Evolutionary conservation across 1,140 invertebrate species (phyloP), one percentile per base, ranked within the genome.

Genomic region (Hestina assimilis): DNA sequence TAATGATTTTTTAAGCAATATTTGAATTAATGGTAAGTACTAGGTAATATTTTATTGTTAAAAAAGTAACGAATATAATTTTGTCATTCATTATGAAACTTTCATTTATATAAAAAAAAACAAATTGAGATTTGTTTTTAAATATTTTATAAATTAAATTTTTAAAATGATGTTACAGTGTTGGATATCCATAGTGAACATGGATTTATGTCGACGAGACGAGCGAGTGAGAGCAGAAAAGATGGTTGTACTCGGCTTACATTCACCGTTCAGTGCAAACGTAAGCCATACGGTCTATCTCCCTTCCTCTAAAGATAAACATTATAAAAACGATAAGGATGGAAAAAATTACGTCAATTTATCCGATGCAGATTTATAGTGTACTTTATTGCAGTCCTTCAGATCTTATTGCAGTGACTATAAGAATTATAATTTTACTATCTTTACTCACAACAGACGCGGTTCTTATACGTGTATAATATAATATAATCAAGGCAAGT

Each of bases 211-310:
- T 56, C 66, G 48, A 45, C 60, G 70, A 83, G 78, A 80, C 76
- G 63, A 73, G 64, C 65, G 68, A 74, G 74, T 66, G 75, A 83
- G 76, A 76, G 83, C 67, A 83, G 77, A 69, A 76, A 79, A 82
- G 78, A 84, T 83, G 80, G 81, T 83, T 75, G 75, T 61, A 69
- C 66, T 63, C 81, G 81, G 79, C 84, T 81, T 86, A 87, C 84
- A 86, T 86, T 87, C 75, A 82, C 83, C 72, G 72, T 82, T 72
- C 79, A 75, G 75, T 73, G 70, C 69, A 69, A 45, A 73, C 77
- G 76, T 76, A 79, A 63, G 68, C 67, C 58, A 55, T 11, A 14
- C 31, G 26, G 63, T 55, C 15, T n/a, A n/a, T 78, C 81, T 62
- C 71, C 38, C 50, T 54, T 41, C 51, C 52, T 21, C 52, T 41